These are phyloP conservation scores for Epinephelus cyanopodus DNA, from an alignment of 2,113 vertebrate genomes.

Conservation along the genomic window DNA sequence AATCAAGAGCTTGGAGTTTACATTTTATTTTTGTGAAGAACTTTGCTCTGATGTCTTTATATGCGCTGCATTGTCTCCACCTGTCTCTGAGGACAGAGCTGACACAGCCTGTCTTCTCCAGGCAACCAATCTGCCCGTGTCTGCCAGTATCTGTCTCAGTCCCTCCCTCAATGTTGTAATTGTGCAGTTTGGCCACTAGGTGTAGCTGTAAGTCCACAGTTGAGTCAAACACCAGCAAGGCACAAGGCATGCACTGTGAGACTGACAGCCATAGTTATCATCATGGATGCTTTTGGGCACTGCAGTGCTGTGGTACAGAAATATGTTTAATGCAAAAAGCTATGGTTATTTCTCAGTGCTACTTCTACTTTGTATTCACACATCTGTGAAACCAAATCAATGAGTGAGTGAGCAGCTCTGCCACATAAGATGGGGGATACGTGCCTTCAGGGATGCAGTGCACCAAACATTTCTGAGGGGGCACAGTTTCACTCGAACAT, in stretches of 20 bases:
- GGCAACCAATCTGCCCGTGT: too few relatives aligned
- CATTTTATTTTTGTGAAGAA: too few relatives aligned
- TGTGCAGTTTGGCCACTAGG: constrained; percentile 46
- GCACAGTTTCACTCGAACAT: constrained; percentile 16
- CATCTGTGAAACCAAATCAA: constrained; percentile 21
- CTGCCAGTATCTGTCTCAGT: background rate
- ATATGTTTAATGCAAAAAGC: background rate
- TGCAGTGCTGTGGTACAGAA: background rate
- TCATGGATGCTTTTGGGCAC: background rate
- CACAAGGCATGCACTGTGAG: background rate
- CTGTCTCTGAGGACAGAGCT: too few relatives aligned
- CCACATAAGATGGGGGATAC: background rate
- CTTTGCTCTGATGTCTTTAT: too few relatives aligned
- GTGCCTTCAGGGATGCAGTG: constrained; percentile 22
- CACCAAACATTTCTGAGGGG: constrained; percentile 20
- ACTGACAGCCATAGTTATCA: background rate
- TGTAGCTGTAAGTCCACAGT: constrained; percentile 63
- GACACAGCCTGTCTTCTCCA: too few relatives aligned
- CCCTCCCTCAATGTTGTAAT: constrained; percentile 18
- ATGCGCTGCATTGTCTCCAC: too few relatives aligned
- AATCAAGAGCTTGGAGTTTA: too few relatives aligned
- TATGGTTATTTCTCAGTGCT: background rate
- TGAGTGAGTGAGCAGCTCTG: background rate
- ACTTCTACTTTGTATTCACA: constrained; percentile 17
- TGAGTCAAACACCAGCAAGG: background rate